These are phyloP conservation scores for Cyrtodaria siliqua DNA, from an alignment of 2,888 invertebrate species.

Conservation along the genomic window DNA sequence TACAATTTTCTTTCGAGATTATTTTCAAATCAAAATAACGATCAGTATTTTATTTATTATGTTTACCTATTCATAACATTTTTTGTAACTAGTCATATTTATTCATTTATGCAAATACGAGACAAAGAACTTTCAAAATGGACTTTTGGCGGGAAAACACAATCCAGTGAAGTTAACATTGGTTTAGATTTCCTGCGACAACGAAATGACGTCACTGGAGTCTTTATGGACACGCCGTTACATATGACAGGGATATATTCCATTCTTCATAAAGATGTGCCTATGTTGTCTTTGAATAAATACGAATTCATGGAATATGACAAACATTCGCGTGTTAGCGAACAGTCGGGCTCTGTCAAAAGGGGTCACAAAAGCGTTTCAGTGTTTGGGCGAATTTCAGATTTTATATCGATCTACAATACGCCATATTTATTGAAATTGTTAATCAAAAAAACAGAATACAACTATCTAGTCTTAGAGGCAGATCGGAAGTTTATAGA, in stretches of 20 bases:
- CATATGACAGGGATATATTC: constrained; percentile 73
- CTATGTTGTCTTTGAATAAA: constrained; percentile 67
- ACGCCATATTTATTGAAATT: constrained; percentile 68
- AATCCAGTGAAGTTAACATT: constrained; percentile 64
- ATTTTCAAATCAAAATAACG: constrained; percentile 23
- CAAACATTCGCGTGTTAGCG: not conserved
- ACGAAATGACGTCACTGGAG: constrained; percentile 75
- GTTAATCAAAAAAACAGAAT: constrained; percentile 65
- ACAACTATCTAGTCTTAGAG: constrained; percentile 76
- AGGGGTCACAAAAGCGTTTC: constrained; percentile 16
- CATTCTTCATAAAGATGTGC: constrained; percentile 72
- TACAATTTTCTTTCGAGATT: constrained; percentile 5
- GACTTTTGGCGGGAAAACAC: constrained; percentile 54
- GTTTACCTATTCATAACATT: constrained; percentile 37
- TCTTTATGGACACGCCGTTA: constrained; percentile 72
- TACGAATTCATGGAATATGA: constrained; percentile 58
- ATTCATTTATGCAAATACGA: constrained; percentile 19
- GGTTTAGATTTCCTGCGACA: constrained; percentile 69
- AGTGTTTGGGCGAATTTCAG: constrained; percentile 61
- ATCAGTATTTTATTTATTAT: constrained; percentile 30
- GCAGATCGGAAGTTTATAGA: constrained; percentile 57
- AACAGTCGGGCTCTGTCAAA: not conserved
- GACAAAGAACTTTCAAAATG: constrained; percentile 47
- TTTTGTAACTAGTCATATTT: constrained; percentile 46
- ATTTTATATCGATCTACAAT: constrained; percentile 74